Evolutionary conservation across 2,797 vertebrate genomes (phyloP), one percentile per base, ranked within the genome.

Genomic region (Cyclopterus lumpus): DNA sequence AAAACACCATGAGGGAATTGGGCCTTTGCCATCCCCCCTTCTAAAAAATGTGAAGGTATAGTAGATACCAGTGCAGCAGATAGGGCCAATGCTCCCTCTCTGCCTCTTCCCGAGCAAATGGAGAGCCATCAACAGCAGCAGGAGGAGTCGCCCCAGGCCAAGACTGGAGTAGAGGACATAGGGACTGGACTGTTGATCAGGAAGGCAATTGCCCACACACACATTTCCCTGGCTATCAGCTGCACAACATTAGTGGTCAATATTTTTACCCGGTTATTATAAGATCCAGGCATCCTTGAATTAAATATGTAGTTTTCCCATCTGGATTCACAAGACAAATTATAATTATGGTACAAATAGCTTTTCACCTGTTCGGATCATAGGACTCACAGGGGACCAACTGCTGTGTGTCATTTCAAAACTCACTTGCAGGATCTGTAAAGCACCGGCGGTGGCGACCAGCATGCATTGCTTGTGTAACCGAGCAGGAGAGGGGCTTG

Each of bases 21-120:
- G 77, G 86, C 73, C 61, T 87, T 72, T 82, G 84, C 81, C 84
- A 61, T 59, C 79, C 66, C 80, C 84, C 77, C 77, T 59, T 75
- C 81, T 82, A 82, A 82, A 84, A 89, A 87, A 90, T 87, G 88
- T 76, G 87, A 90, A 87, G 92, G 88, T 89, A 90, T 88, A 84
- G 89, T 88, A 93, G 92, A 94, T 92, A 93, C 93, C 89, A 86
- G 81, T 75, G 85, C 83, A 76, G 91, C 92, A 93, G 92, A 94
- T 94, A 92, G 93, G 91, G 81, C 90, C 71, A 80, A 88, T 86
- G 88, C 86, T 90, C 84, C 92, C 88, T 92, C 86, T 90, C 86
- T 85, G 80, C 80, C 84, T 90, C 79, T 75, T 86, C 90, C 84
- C 91, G 84, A 89, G 91, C 87, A 93, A 92, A 92, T 91, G 91